Conservation (phyloP, 2,113 vertebrate genomes). For the Chaetodon auriga region DNA sequence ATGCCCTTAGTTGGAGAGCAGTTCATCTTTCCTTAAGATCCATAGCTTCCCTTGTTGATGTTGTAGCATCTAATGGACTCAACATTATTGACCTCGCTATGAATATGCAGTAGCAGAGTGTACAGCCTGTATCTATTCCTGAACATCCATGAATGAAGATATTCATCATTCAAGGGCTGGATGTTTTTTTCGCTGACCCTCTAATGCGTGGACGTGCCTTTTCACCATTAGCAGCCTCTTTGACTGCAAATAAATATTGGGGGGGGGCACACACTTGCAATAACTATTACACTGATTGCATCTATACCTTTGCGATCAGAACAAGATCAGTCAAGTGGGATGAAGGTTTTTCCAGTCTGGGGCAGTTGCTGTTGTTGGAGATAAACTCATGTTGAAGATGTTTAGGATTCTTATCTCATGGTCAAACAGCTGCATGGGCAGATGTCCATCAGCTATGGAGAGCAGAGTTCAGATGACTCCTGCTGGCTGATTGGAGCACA, state of each 20-base stretch:
- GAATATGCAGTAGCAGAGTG: conserved; percentile 60
- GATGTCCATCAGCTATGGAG: conserved; percentile 28
- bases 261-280: background rate
- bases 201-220: conserved; percentile 9
- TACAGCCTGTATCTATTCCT: conserved; percentile 60
- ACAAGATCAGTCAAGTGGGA: conserved; percentile 35
- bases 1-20: conserved; percentile 42
- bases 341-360: conserved; percentile 3
- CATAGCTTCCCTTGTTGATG: conserved; percentile 40
- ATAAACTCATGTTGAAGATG: conserved; percentile 39
- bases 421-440: background rate
- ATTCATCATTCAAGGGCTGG: conserved; percentile 51
- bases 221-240: conserved; percentile 34
- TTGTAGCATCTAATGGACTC: conserved; percentile 68
- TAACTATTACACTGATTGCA: conserved; percentile 42
- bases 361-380: conserved; percentile 26
- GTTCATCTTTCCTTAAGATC: conserved; percentile 47
- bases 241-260: conserved; percentile 29
- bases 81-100: conserved; percentile 62
- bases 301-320: conserved; percentile 39
- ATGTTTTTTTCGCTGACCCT: conserved; percentile 34
- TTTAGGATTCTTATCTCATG: conserved; percentile 21
- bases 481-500: background rate
- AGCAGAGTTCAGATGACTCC: conserved; percentile 14
- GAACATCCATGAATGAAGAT: conserved; percentile 45